Percentiles rank a stretch among this genome's conserved stretches.
Evolutionary conservation across 92 coral and sea anemone genomes (phyloP).

Genomic region (Zoanthus solanderi): DNA sequence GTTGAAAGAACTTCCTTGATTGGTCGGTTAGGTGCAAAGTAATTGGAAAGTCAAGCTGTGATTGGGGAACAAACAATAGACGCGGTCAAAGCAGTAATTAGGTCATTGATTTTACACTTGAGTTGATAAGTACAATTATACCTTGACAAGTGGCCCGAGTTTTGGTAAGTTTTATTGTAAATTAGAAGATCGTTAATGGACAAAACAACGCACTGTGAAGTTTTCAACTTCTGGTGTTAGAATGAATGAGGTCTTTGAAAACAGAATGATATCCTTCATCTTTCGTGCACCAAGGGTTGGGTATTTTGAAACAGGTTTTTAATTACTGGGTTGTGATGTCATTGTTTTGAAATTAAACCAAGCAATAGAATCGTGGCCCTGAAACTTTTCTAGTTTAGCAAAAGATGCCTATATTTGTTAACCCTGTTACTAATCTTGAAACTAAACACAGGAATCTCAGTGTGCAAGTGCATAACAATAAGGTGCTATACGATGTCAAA

Average conservation of each 20-base stretch:
- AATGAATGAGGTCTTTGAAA: neutral
- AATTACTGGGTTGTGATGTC: constrained; percentile 30
- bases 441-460: neutral
- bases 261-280: neutral
- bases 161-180: neutral
- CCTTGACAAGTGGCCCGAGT: constrained; percentile 2
- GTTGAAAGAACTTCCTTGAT: neutral
- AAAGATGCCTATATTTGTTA: neutral
- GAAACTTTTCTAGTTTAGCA: neutral
- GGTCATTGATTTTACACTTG: constrained; percentile 49
- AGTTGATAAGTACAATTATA: constrained; percentile 1
- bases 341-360: neutral
- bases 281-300: constrained; percentile 9
- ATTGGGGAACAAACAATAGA: constrained; percentile 8
- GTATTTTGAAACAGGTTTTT: constrained; percentile 5
- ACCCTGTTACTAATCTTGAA: neutral
- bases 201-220: neutral
- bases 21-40: constrained; percentile 26
- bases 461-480: neutral
- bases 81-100: constrained; percentile 22
- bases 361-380: neutral
- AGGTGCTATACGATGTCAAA: too few species aligned
- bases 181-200: too few species aligned
- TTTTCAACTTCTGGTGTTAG: neutral
- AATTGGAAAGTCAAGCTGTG: constrained; percentile 10